These are phyloP conservation scores for Probaryconus sp. DNA, from an alignment of 1,140 invertebrate species.

Conservation along the genomic window DNA sequence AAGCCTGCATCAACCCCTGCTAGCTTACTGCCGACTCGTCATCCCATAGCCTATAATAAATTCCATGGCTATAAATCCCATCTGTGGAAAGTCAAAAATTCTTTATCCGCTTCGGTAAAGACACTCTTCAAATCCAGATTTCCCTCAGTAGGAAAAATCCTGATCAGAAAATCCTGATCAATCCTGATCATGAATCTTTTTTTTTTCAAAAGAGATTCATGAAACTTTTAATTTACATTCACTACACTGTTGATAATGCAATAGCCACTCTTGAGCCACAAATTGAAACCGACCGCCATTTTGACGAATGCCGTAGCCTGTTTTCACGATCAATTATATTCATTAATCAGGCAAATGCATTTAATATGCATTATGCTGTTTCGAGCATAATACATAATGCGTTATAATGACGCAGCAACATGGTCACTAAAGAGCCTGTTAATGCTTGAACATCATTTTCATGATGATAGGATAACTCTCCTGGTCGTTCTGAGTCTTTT, in stretches of 20 bases:
- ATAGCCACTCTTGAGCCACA: constrained; percentile 6
- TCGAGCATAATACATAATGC: not conserved
- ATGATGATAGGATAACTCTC: too few species aligned
- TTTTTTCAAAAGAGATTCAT: too few species aligned
- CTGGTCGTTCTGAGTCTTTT: too few species aligned
- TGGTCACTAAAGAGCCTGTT: too few species aligned
- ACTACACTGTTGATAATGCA: constrained; percentile 14
- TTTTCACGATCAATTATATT: constrained; percentile 36
- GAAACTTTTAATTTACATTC: too few species aligned
- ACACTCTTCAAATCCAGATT: too few species aligned
- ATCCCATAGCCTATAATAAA: constrained; percentile 37
- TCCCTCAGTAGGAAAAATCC: too few species aligned
- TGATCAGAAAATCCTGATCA: too few species aligned
- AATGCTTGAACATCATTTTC: too few species aligned
- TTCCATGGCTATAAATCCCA: constrained; percentile 24
- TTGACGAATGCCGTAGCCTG: constrained; percentile 5
- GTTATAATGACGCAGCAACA: too few species aligned
- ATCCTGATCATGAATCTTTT: too few species aligned
- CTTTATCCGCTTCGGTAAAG: too few species aligned
- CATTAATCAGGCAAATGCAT: constrained; percentile 21
- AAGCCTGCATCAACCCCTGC: constrained; percentile 38
- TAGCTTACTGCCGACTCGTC: constrained; percentile 9
- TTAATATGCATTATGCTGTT: constrained; percentile 8
- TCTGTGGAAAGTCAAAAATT: not conserved
- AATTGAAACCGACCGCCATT: constrained; percentile 31